Base-by-base conservation (phyloP, 1,140 invertebrate species). In the Drosophila suzukii region DNA sequence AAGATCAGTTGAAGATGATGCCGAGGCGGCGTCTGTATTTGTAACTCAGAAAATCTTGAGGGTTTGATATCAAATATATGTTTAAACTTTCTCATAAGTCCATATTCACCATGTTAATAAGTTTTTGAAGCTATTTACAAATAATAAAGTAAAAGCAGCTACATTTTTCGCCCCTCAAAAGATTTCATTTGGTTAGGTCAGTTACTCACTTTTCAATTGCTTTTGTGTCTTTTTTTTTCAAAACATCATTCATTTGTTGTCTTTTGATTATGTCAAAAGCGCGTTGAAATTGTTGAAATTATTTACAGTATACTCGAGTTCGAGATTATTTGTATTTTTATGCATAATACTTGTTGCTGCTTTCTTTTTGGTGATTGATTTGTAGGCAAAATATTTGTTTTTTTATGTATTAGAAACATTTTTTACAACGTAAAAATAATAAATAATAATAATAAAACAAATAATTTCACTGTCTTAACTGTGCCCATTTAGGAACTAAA, bases 1-100 rank as follows among this genome's bases (percentile, higher is more conserved):
- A 66, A 68, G 60, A 68, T 65, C 38, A 70, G 43, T 39, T 50
- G 57, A 27, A 61, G 57, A 39, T 13, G 54, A 20, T 43, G 39
- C 68, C 57, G 58, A 56, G 50, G 56, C 41, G 50, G 56, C 41
- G 53, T 51, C 46, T 63, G 17, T 34, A 46, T 27, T 17, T 36
- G 57, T 13, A 12, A 10, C 32, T 34, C 32, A 2, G 32, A 34
- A 34, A 8, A 34, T 10, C 0, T 34, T 34, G 7, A 10, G 7
- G 30, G 0, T 2, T 32, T 32, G 30, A 6, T 32, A 32, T 32
- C 7, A 34, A 8, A 34, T 10, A 34, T 34, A 27, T 27, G 27
- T 27, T 5, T 27, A 27, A 3, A 15, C 17, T 15, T 2, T 24
- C 0, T 11, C 11, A 8, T 47, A 6, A 58, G 3, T 34, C 0